Evolutionary conservation across 2,888 invertebrate genomes (phyloP).

Genomic region (Lumbricus terrestris): DNA sequence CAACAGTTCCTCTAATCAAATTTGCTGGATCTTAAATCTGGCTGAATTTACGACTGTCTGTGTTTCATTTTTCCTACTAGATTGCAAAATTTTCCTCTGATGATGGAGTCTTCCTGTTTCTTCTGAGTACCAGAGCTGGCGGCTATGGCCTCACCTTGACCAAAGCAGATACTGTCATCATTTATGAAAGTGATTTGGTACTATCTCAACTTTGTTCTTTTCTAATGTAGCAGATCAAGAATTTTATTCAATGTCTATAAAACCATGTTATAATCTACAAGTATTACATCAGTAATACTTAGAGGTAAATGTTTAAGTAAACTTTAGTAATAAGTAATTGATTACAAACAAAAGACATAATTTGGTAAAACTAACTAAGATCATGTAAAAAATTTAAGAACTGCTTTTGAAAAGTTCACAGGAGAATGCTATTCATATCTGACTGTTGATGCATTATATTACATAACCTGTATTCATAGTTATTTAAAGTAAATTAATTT

Average conservation of each 20-base stretch:
- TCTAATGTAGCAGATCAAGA: not conserved
- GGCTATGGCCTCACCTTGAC: conserved; percentile 72
- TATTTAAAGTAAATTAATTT: no score
- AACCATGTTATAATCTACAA: not conserved
- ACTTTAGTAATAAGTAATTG: no score
- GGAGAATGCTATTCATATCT: no score
- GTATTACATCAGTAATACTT: not conserved
- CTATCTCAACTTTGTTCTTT: not conserved
- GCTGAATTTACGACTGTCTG: no score
- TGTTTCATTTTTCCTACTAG: conserved; percentile 41
- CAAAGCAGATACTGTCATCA: conserved; percentile 71
- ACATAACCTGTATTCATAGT: no score
- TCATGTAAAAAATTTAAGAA: no score
- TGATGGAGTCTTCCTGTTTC: conserved; percentile 61
- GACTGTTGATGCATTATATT: no score
- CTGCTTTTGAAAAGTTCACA: no score
- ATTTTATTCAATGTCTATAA: not conserved
- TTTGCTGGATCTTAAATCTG: no score
- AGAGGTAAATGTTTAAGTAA: not conserved
- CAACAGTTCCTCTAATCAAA: no score
- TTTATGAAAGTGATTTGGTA: conserved; percentile 33
- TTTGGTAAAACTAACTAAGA: no score
- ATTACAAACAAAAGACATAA: no score
- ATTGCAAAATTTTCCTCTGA: conserved; percentile 53
- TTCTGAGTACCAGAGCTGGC: conserved; percentile 71